A percentile compares a stretch with the other conserved stretches of the same genome.
Evolutionary conservation across 2,797 vertebrate species (phyloP).

Genomic region (Amazona finschi): DNA sequence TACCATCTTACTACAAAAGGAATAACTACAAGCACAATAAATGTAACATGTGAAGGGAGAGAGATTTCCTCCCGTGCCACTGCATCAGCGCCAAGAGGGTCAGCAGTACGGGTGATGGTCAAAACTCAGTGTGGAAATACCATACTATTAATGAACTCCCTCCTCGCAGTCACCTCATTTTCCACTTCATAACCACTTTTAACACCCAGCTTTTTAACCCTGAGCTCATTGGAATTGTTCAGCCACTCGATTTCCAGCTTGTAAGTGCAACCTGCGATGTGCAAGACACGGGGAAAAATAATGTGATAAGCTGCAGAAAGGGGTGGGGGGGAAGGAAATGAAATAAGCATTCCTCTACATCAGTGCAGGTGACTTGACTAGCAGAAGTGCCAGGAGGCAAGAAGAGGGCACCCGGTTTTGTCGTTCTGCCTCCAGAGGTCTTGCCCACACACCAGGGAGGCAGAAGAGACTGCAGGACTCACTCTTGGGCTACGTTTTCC

Average conservation of each 20-base stretch:
- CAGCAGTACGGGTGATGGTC: fast-evolving
- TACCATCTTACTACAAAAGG: not conserved
- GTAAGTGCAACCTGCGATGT: not conserved
- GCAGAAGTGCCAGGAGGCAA: not conserved
- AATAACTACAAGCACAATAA: not conserved
- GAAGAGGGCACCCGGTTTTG: not conserved
- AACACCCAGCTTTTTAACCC: not conserved
- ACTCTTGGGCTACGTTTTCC: not conserved
- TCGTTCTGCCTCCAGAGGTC: not conserved
- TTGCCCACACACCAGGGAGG: not conserved
- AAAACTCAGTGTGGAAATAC: not conserved
- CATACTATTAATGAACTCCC: not conserved
- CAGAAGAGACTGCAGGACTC: not conserved
- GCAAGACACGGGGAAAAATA: not conserved
- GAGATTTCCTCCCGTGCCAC: not conserved
- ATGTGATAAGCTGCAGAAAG: not conserved
- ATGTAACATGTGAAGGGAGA: not conserved
- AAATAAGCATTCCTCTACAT: not conserved
- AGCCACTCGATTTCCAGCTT: not conserved
- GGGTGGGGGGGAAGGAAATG: not conserved
- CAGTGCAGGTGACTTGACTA: not conserved
- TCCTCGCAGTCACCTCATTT: not conserved
- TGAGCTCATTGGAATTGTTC: not conserved
- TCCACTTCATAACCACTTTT: not conserved
- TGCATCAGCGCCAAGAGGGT: not conserved